Evolutionary conservation across 2,888 invertebrate genomes (phyloP).

Genomic region (Emmelina monodactyla): DNA sequence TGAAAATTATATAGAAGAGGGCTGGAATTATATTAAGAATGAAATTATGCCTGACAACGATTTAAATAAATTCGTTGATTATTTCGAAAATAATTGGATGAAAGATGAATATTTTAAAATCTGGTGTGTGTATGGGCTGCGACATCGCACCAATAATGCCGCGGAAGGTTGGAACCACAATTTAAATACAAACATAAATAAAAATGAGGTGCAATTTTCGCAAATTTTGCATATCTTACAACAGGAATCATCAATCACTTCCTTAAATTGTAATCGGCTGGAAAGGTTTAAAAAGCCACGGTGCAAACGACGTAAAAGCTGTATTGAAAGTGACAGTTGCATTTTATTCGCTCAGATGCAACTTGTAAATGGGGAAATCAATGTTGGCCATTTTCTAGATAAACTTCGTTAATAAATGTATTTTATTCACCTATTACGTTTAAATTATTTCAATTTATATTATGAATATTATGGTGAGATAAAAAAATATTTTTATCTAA

Average conservation of each 20-base stretch:
- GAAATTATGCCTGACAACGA: conserved; percentile 2
- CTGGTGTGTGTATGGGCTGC: conserved; percentile 7
- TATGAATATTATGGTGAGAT: no score
- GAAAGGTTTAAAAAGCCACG: conserved; percentile 6
- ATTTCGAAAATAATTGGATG: neutral
- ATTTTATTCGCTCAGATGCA: no score
- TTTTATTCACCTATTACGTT: no score
- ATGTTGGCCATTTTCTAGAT: no score
- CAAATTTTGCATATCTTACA: conserved; percentile 7
- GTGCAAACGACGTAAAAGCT: conserved; percentile 1
- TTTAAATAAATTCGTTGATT: conserved; percentile 1
- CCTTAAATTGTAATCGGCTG: conserved; percentile 5
- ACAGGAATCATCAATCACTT: conserved; percentile 6
- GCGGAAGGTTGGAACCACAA: conserved; percentile 8
- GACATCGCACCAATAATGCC: conserved; percentile 7
- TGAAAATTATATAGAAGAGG: conserved; percentile 1
- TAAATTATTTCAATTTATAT: no score
- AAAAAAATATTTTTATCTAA: no score
- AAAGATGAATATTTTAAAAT: conserved; percentile 4
- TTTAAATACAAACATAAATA: conserved; percentile 7
- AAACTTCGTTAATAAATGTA: no score
- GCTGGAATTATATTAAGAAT: conserved; percentile 3
- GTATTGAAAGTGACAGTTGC: neutral
- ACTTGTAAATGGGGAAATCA: no score
- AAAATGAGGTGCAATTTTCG: conserved; percentile 7